phyloP scores from a whole-genome alignment of 2,888 invertebrate genomes.

The Chydorus sphaericus region DNA sequence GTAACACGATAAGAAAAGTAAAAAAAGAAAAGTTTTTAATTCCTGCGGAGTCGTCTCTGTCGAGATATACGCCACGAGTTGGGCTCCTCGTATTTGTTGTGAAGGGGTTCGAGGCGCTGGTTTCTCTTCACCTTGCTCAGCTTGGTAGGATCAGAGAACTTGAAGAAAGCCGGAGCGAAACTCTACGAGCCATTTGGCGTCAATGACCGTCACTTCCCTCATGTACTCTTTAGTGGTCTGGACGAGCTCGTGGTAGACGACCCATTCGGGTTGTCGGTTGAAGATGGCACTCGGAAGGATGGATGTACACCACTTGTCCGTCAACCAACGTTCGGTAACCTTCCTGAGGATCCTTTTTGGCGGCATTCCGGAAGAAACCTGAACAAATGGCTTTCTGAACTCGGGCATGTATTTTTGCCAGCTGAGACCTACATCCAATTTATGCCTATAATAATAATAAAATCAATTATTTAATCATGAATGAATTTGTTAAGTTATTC shows the following conservation, averaged over 20 bases:
- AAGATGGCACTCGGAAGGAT: slow-evolving; percentile 95
- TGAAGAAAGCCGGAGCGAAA: slow-evolving; percentile 98
- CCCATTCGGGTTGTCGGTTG: slow-evolving; percentile 98
- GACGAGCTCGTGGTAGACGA: slow-evolving; percentile 95
- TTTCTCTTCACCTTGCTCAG: slow-evolving; percentile 98
- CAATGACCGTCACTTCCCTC: slow-evolving; percentile 93
- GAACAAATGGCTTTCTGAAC: slow-evolving; percentile 97
- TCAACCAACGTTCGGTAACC: slow-evolving; percentile 91
- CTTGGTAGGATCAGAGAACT: slow-evolving; percentile 96
- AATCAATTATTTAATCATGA: slow-evolving; percentile 7
- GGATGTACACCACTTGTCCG: slow-evolving; percentile 96
- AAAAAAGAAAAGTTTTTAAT: slow-evolving; percentile 38
- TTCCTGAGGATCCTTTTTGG: slow-evolving; percentile 98
- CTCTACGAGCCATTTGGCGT: slow-evolving; percentile 97
- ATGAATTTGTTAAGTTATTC: neutral
- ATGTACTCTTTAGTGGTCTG: slow-evolving; percentile 99
- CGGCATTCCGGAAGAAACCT: slow-evolving; percentile 96
- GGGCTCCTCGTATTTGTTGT: slow-evolving; percentile 98
- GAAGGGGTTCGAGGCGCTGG: slow-evolving; percentile 90
- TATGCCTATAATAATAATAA: slow-evolving; percentile 46
- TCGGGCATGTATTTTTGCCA: slow-evolving; percentile 82
- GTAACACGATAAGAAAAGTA: neutral
- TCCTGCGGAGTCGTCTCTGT: slow-evolving; percentile 60
- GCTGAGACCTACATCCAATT: slow-evolving; percentile 92
- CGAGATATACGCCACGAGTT: slow-evolving; percentile 98